A percentile compares a stretch with the other conserved stretches of the same genome.
phyloP scores from a whole-genome alignment of 2,113 vertebrate genomes.

The Dipodomys ordii region DNA sequence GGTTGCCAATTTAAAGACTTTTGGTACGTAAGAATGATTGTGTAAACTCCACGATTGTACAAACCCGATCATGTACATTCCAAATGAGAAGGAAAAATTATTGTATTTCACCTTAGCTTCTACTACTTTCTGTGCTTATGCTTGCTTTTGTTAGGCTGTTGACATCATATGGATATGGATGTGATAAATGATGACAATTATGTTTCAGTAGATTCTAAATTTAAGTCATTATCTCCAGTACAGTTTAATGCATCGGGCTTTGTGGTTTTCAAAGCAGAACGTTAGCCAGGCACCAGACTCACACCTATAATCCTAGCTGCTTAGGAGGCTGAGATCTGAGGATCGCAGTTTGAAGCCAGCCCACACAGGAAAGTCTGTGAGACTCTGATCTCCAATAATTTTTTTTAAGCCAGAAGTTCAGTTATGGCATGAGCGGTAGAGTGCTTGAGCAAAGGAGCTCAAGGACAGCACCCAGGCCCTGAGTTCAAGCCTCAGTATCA shows the following conservation, averaged over 20 bases:
- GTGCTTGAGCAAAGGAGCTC: too few species aligned
- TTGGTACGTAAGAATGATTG: neutral
- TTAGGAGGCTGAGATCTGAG: too few species aligned
- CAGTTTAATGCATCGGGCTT: neutral
- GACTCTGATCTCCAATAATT: too few species aligned
- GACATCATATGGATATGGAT: constrained; percentile 17
- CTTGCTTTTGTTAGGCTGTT: neutral
- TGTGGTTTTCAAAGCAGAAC: constrained; percentile 52
- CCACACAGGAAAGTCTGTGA: too few species aligned
- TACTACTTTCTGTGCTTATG: neutral
- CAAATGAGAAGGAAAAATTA: neutral
- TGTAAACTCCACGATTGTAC: neutral
- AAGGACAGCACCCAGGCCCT: too few species aligned
- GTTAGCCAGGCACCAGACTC: neutral
- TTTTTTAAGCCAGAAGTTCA: too few species aligned
- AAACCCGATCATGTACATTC: neutral
- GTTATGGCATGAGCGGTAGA: too few species aligned
- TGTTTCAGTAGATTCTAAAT: constrained; percentile 42
- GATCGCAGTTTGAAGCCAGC: too few species aligned
- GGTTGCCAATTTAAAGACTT: neutral
- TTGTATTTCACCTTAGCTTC: neutral
- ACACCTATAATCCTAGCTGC: too few species aligned
- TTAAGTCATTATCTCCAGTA: constrained; percentile 41
- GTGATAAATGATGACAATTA: neutral
- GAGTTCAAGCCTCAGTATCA: too few species aligned